Percentiles rank a stretch among this genome's conserved stretches.
These are phyloP conservation scores for Stratiomys singularior DNA, from an alignment of 2,888 invertebrate species.

Conservation along the genomic window DNA sequence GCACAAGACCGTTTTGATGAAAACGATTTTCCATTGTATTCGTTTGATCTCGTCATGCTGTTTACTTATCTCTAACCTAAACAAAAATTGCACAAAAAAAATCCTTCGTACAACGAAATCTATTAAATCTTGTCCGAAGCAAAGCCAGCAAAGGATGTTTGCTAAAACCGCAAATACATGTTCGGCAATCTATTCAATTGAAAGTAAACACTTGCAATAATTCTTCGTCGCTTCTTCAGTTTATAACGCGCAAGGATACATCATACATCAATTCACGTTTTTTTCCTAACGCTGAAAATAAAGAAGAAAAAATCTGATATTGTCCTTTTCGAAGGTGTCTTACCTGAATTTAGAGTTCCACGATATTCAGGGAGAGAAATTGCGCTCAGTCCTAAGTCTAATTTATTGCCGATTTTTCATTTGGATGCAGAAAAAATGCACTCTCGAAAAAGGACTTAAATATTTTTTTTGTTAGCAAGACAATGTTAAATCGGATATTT, in stretches of 20 bases:
- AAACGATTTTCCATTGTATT: conserved; percentile 29
- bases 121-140: conserved; percentile 30
- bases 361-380: not conserved
- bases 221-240: conserved; percentile 38
- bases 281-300: not conserved
- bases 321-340: conserved; percentile 35
- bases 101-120: conserved; percentile 14
- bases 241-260: conserved; percentile 32
- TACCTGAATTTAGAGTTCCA: conserved; percentile 25
- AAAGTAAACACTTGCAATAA: conserved; percentile 51
- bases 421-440: conserved; percentile 31
- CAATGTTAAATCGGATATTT: conserved; percentile 39
- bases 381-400: conserved; percentile 46
- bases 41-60: conserved; percentile 41
- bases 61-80: conserved; percentile 35
- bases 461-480: conserved; percentile 7
- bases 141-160: conserved; percentile 41
- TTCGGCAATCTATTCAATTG: conserved; percentile 35
- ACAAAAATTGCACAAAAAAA: conserved; percentile 47
- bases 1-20: conserved; percentile 50
- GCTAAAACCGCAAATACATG: conserved; percentile 51
- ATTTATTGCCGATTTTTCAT: conserved; percentile 51
- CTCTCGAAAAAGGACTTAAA: conserved; percentile 42
- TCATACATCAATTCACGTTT: conserved; percentile 25
- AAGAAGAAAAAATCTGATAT: conserved; percentile 32